Conservation (phyloP, 2,888 invertebrate genomes). For the Ryuthela nishihirai region DNA sequence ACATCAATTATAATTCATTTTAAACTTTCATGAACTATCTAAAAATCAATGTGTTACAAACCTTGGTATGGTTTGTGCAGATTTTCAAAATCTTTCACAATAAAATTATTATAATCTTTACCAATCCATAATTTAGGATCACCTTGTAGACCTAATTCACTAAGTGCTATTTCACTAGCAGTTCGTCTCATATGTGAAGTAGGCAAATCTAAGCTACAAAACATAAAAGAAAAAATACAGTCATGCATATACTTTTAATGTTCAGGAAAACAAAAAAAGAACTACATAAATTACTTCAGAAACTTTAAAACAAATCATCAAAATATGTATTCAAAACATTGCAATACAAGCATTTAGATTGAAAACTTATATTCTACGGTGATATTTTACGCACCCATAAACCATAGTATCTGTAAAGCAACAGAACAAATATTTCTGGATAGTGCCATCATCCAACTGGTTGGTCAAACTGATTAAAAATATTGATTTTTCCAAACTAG, state of each 20-base stretch:
- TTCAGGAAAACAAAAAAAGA: background rate
- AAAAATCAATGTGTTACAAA: constrained; percentile 44
- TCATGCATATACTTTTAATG: background rate
- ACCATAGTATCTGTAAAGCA: no score
- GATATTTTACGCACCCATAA: no score
- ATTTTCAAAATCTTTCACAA: constrained; percentile 88
- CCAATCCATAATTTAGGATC: constrained; percentile 89
- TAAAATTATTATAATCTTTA: constrained; percentile 94
- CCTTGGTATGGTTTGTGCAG: constrained; percentile 78
- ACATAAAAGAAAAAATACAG: background rate
- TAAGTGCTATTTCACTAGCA: constrained; percentile 36
- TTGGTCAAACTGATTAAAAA: no score
- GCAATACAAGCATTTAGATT: background rate
- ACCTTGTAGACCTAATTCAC: constrained; percentile 38
- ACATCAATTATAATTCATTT: no score
- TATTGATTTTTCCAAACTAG: no score
- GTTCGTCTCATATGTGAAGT: constrained; percentile 30
- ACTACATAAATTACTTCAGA: background rate
- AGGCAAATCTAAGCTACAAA: constrained; percentile 25
- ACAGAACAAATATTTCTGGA: no score
- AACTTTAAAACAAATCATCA: background rate
- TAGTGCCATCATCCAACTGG: no score
- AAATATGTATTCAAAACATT: background rate
- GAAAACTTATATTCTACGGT: background rate
- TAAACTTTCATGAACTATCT: background rate